Percentiles rank a stretch among this genome's conserved stretches.
These are phyloP conservation scores for Eclectus roratus DNA, from an alignment of 2,113 vertebrate species.

Conservation along the genomic window DNA sequence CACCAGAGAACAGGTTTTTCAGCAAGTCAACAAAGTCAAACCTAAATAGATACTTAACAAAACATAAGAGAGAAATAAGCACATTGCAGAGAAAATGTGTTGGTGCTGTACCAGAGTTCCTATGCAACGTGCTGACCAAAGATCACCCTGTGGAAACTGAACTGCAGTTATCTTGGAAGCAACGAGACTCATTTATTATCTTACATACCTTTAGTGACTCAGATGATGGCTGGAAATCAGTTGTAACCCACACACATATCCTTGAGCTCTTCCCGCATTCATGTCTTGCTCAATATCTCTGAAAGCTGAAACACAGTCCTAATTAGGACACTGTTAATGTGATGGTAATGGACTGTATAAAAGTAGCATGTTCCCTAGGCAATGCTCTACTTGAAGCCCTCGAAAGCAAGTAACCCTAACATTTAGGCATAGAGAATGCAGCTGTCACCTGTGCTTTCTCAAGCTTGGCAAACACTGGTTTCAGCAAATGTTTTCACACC, in stretches of 20 bases:
- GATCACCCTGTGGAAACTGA: not conserved
- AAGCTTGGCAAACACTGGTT: not conserved
- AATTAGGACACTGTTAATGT: not conserved
- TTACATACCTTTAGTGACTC: not conserved
- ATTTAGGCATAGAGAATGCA: not conserved
- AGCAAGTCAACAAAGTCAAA: not conserved
- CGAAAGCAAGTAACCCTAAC: not conserved
- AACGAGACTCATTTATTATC: not conserved
- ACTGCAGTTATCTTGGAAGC: not conserved
- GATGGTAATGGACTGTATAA: not conserved
- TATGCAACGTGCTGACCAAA: not conserved
- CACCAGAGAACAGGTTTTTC: not conserved
- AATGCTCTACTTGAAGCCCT: not conserved
- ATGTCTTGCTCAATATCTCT: not conserved
- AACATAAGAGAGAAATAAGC: not conserved
- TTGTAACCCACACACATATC: not conserved
- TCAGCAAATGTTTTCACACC: not conserved
- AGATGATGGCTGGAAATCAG: not conserved
- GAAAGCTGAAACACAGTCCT: not conserved
- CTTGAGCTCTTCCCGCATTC: not conserved
- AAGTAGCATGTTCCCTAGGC: not conserved
- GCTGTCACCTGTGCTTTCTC: not conserved
- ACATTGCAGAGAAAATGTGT: not conserved
- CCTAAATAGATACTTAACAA: not conserved
- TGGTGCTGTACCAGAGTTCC: not conserved